A percentile compares a stretch with the other conserved stretches of the same genome.
Evolutionary conservation across 2,888 invertebrate species (phyloP).

Genomic region (Coleophora deauratella): DNA sequence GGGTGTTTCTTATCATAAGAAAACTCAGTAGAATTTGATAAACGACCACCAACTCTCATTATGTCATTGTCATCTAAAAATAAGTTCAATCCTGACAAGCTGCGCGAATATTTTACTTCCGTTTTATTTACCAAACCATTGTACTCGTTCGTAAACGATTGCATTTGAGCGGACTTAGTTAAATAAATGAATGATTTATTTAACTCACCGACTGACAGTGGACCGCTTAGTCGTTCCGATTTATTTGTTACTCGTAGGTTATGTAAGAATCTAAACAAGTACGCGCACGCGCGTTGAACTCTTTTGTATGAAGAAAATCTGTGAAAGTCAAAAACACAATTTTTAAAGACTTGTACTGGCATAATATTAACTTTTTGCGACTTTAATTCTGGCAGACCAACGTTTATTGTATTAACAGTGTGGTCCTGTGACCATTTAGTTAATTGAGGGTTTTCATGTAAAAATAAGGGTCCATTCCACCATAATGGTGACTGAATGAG

Average conservation of each 20-base stretch:
- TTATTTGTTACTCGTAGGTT: not conserved
- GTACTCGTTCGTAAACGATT: not conserved
- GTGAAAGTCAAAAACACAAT: not conserved
- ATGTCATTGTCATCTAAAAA: conserved; percentile 2
- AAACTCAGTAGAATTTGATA: conserved; percentile 4
- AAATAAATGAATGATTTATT: not conserved
- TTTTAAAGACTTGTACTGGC: not conserved
- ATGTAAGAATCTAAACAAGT: not conserved
- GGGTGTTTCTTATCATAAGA: conserved; percentile 11
- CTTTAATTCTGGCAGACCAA: conserved; percentile 3
- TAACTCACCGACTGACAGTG: not conserved
- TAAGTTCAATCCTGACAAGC: not conserved
- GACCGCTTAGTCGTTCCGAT: not conserved
- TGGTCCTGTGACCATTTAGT: not conserved
- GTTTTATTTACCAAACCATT: not conserved
- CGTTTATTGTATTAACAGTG: not conserved
- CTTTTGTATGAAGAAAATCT: no score
- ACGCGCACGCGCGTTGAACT: not conserved
- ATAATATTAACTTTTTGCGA: not conserved
- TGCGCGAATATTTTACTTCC: not conserved
- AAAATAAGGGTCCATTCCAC: conserved; percentile 10
- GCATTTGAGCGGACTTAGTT: not conserved
- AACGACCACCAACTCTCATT: conserved; percentile 11
- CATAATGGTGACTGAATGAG: conserved; percentile 1
- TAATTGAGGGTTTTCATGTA: conserved; percentile 2